Evolutionary conservation across 1,140 invertebrate species (phyloP).

Genomic region (Steinernema khuongi): DNA sequence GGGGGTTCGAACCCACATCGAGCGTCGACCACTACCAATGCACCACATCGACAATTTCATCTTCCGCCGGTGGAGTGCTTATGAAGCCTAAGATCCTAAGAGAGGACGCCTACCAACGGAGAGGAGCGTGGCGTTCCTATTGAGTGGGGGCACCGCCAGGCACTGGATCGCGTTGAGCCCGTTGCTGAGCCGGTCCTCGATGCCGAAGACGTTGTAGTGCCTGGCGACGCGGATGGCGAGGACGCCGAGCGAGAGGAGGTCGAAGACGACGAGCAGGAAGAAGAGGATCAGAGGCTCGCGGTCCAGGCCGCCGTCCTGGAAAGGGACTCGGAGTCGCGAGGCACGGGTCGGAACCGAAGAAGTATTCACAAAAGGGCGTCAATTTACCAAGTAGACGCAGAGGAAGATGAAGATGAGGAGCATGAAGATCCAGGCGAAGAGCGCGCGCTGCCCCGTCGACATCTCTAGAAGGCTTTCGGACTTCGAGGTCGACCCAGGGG

Average conservation of each 20-base stretch:
- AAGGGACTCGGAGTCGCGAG: neutral
- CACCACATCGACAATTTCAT: no score
- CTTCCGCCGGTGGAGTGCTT: no score
- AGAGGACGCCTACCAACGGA: slow-evolving; percentile 12
- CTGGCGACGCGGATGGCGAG: slow-evolving; percentile 21
- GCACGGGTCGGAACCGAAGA: neutral
- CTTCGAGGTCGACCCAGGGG: neutral
- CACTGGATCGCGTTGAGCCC: slow-evolving; percentile 1
- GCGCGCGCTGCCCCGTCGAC: slow-evolving; percentile 23
- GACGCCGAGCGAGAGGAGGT: slow-evolving; percentile 21
- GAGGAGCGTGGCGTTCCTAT: slow-evolving; percentile 17
- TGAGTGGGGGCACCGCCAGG: neutral
- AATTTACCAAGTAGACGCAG: slow-evolving; percentile 25
- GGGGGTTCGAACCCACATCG: no score
- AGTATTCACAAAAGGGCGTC: slow-evolving; percentile 2
- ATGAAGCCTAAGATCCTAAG: neutral
- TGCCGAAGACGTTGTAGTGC: slow-evolving; percentile 21
- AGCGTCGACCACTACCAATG: no score
- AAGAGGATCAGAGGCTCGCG: slow-evolving; percentile 26
- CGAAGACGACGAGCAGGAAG: slow-evolving; percentile 22
- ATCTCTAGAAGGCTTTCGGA: neutral
- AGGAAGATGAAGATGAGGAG: slow-evolving; percentile 27
- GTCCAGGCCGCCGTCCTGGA: slow-evolving; percentile 27
- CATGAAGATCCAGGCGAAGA: slow-evolving; percentile 25
- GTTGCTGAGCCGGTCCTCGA: neutral